Evolutionary conservation across 2,797 vertebrate species (phyloP).

Genomic region (Cirrhinus mrigala): DNA sequence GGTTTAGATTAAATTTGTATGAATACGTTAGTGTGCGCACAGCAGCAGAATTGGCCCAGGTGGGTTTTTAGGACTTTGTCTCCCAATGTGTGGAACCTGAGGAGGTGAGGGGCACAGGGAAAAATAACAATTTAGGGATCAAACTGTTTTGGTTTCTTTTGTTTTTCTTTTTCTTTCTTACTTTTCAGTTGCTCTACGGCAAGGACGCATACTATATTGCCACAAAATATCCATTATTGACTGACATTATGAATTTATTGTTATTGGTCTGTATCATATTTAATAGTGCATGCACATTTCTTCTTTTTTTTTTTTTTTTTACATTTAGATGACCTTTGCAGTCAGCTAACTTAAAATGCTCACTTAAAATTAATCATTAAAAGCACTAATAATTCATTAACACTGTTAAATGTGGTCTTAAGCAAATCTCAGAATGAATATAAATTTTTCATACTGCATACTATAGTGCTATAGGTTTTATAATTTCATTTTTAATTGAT

Average conservation of each 20-base stretch:
- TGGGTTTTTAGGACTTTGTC: conserved; percentile 29
- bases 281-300: background rate
- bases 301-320: background rate
- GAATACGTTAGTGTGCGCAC: conserved; percentile 61
- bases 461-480: background rate
- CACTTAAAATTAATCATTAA: background rate
- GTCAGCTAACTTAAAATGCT: background rate
- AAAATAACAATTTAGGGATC: conserved; percentile 23
- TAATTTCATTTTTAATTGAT: background rate
- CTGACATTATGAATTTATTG: background rate
- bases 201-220: background rate
- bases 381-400: background rate
- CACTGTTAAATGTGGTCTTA: background rate
- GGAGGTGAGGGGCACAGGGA: background rate
- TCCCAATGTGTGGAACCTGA: conserved; percentile 17
- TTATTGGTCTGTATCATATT: background rate
- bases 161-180: conserved; percentile 3
- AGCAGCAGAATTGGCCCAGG: conserved; percentile 27
- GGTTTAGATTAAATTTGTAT: conserved; percentile 47
- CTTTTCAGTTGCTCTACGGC: background rate
- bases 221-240: background rate
- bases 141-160: conserved; percentile 38
- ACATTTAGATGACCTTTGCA: background rate
- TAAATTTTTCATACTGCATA: background rate
- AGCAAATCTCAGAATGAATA: background rate